Evolutionary conservation across 2,797 vertebrate species (phyloP).

Genomic region (Sebastiscus albofasciatus): DNA sequence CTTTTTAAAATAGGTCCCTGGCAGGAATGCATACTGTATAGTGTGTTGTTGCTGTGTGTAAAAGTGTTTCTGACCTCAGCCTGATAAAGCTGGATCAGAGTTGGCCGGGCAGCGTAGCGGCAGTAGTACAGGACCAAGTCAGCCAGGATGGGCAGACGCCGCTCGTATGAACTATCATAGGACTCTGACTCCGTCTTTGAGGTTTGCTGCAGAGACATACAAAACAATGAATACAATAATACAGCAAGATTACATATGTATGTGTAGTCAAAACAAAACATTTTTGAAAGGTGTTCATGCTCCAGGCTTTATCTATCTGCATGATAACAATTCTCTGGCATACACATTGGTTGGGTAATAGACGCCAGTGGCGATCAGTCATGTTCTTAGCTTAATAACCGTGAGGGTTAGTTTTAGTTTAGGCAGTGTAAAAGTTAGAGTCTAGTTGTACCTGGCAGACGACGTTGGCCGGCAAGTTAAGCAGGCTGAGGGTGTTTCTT

Average conservation of each 20-base stretch:
- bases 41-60: not conserved
- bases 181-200: constrained; percentile 86
- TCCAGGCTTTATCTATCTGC: not conserved
- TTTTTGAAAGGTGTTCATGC: not conserved
- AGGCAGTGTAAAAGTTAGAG: not conserved
- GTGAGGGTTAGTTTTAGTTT: not conserved
- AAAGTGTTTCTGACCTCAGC: constrained; percentile 85
- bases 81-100: constrained; percentile 95
- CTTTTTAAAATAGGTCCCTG: not conserved
- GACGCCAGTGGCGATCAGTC: not conserved
- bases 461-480: constrained; percentile 88
- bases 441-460: constrained; percentile 89
- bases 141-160: constrained; percentile 91
- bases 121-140: constrained; percentile 98
- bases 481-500: constrained; percentile 92
- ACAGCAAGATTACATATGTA: not conserved
- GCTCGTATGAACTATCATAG: constrained; percentile 79
- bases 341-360: not conserved
- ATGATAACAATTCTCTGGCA: not conserved
- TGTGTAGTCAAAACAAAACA: not conserved
- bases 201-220: constrained; percentile 78
- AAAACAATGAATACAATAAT: not conserved
- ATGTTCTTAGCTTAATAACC: not conserved
- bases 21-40: not conserved
- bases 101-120: constrained; percentile 86